These are phyloP conservation scores for Siniperca undulata DNA, from an alignment of 2,797 vertebrate species.

Conservation along the genomic window DNA sequence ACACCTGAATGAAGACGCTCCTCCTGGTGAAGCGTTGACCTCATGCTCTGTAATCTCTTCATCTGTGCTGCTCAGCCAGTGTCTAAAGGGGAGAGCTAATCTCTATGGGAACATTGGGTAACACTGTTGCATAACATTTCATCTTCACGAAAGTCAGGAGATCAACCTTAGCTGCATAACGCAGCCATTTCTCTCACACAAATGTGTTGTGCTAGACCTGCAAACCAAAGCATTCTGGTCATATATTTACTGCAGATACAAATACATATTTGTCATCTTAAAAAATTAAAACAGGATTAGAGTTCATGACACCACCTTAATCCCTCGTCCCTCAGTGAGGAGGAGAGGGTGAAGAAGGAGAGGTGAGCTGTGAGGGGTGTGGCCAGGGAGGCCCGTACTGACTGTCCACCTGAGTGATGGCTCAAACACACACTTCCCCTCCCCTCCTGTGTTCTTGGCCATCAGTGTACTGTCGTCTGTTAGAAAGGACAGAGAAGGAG, in stretches of 20 bases:
- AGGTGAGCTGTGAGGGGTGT: conserved; percentile 39
- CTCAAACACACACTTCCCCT: background rate
- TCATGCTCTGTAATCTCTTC: conserved; percentile 74
- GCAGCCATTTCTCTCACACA: background rate
- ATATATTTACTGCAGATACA: background rate
- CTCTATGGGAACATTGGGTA: conserved; percentile 76
- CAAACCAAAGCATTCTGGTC: background rate
- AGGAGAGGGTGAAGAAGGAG: conserved; percentile 21
- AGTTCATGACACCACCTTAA: conserved; percentile 73
- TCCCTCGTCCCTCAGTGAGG: conserved; percentile 34
- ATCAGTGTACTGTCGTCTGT: conserved; percentile 5
- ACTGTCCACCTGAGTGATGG: background rate
- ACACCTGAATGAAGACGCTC: conserved; percentile 63
- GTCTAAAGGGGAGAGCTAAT: conserved; percentile 71
- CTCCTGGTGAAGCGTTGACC: conserved; percentile 36
- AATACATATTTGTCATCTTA: background rate
- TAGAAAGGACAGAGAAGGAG: background rate
- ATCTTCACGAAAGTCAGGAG: conserved; percentile 52
- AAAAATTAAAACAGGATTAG: conserved; percentile 75
- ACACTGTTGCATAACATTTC: conserved; percentile 78
- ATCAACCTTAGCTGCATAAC: conserved; percentile 33
- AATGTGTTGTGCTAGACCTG: background rate
- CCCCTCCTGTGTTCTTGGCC: conserved; percentile 1
- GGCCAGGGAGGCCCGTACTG: conserved; percentile 12
- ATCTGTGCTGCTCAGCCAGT: conserved; percentile 59